A percentile compares a stretch with the other conserved stretches of the same genome.
Evolutionary conservation across 2,888 invertebrate genomes (phyloP).

Genomic region (Dryobotodes eremita): DNA sequence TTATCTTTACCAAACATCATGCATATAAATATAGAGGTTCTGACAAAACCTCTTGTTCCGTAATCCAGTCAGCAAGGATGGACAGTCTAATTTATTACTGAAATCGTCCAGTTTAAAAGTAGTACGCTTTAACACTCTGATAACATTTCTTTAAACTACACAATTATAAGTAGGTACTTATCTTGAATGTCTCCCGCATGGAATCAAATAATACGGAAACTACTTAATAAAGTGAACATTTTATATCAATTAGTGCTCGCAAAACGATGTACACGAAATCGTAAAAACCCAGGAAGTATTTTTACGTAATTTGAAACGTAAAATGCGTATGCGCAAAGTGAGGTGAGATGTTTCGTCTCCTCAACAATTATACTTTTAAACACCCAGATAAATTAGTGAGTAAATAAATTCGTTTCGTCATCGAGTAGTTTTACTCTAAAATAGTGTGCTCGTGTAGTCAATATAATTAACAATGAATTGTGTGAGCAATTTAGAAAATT

Average conservation of each 20-base stretch:
- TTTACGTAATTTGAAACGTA: constrained; percentile 52
- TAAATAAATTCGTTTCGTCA: constrained; percentile 11
- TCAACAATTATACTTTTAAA: constrained; percentile 22
- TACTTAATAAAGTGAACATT: constrained; percentile 22
- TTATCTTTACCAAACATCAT: neutral
- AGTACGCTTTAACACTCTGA: neutral
- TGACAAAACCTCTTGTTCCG: neutral
- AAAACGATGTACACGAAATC: constrained; percentile 34
- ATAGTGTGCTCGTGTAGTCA: constrained; percentile 8
- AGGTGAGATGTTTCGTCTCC: constrained; percentile 30
- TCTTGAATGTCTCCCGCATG: constrained; percentile 32
- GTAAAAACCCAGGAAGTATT: constrained; percentile 59
- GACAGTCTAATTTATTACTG: neutral
- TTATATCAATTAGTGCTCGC: constrained; percentile 44
- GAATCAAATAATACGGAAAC: constrained; percentile 46
- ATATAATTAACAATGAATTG: constrained; percentile 18
- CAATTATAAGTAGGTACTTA: neutral
- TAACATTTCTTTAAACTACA: neutral
- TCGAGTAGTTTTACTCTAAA: constrained; percentile 27
- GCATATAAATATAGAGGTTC: too few relatives aligned
- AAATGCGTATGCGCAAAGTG: constrained; percentile 43
- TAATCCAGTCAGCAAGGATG: too few relatives aligned
- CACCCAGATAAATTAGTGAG: neutral
- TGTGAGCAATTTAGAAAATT: constrained; percentile 1
- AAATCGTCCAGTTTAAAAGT: neutral